Evolutionary conservation across 1,140 invertebrate species (phyloP).

Genomic region (Neodiprion virginianus): DNA sequence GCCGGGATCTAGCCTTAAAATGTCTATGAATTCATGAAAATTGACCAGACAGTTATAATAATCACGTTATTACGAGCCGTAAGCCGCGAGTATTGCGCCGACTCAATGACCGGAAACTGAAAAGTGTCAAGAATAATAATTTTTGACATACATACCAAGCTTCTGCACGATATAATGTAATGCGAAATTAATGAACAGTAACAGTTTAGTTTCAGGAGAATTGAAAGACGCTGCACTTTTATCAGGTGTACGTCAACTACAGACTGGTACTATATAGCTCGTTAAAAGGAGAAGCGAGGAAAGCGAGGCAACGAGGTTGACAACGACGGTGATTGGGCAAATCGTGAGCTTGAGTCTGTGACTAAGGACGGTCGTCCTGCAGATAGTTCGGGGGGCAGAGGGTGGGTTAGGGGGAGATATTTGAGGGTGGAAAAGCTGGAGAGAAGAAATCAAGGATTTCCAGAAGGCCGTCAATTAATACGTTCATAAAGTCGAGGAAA

Average conservation of each 20-base stretch:
- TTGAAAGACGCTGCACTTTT: too few relatives aligned
- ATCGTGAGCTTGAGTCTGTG: neutral
- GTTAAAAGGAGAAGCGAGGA: neutral
- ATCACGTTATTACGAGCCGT: conserved; percentile 53
- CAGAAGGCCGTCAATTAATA: neutral
- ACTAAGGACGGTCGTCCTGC: neutral
- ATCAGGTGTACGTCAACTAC: too few relatives aligned
- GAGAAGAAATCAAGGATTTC: neutral
- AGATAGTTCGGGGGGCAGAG: neutral
- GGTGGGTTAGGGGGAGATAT: neutral
- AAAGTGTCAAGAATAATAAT: conserved; percentile 14
- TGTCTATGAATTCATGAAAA: conserved; percentile 51
- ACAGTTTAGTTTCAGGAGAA: too few relatives aligned
- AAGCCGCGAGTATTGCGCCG: conserved; percentile 48
- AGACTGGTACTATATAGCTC: neutral
- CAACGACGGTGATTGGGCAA: neutral
- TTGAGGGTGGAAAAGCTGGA: neutral
- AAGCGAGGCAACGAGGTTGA: neutral
- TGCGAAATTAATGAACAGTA: neutral
- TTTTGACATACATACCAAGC: conserved; percentile 26
- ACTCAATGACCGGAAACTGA: conserved; percentile 17
- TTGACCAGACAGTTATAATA: conserved; percentile 42
- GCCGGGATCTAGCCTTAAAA: conserved; percentile 36
- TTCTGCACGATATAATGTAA: conserved; percentile 22
- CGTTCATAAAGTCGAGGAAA: conserved; percentile 2